phyloP scores from a whole-genome alignment of 2,113 vertebrate species.

The Pyrgilauda ruficollis region DNA sequence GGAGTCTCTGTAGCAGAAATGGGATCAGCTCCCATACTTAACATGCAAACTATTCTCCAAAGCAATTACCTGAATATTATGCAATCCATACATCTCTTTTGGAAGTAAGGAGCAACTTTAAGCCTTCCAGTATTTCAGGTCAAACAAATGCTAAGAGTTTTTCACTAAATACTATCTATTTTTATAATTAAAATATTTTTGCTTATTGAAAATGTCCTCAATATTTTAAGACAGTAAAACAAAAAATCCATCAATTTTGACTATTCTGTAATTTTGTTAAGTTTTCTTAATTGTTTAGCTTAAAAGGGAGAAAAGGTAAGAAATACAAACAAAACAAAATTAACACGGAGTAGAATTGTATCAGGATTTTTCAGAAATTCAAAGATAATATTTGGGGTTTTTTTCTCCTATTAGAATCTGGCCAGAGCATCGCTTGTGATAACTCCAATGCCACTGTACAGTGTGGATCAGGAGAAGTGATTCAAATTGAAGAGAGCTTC shows the following conservation, averaged over 20 bases:
- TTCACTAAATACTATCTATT: neutral
- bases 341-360: neutral
- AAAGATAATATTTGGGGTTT: neutral
- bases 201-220: neutral
- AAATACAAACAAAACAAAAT: neutral
- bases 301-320: neutral
- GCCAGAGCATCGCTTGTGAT: constrained; percentile 81
- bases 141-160: neutral
- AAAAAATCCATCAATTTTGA: neutral
- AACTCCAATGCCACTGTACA: constrained; percentile 82
- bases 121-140: neutral
- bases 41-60: neutral
- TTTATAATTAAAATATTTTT: neutral
- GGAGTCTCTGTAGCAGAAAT: neutral
- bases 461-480: constrained; percentile 87
- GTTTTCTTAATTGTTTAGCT: neutral
- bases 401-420: constrained; percentile 67
- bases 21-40: constrained; percentile 3
- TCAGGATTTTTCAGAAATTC: neutral
- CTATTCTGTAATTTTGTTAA: neutral
- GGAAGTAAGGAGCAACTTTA: neutral
- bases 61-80: neutral
- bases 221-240: neutral
- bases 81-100: neutral
- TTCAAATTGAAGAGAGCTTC: constrained; percentile 84